Conservation (phyloP, 2,797 vertebrate species). For the Sciurus carolinensis region DNA sequence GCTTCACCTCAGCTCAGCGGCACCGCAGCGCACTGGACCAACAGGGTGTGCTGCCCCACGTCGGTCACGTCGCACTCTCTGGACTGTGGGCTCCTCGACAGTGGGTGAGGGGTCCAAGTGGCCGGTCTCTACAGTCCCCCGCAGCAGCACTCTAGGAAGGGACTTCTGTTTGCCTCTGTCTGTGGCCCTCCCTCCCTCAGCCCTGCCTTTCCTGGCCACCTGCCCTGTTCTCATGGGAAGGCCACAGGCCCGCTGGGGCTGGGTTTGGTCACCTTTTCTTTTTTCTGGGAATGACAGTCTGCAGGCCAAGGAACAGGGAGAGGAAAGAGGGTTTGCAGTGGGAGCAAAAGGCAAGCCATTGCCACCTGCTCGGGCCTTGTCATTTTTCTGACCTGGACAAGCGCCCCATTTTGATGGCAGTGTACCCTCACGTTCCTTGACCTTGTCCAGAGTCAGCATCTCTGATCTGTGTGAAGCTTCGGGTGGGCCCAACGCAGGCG, state of each 20-base stretch:
- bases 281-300: rapidly evolving
- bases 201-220: not conserved
- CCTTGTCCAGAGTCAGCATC: not conserved
- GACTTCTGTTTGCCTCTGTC: no score
- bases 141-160: not conserved
- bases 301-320: not conserved
- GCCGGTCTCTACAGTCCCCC: not conserved
- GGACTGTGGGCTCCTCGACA: not conserved
- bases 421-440: not conserved
- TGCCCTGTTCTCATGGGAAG: not conserved
- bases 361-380: not conserved
- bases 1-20: not conserved
- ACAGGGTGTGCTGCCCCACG: not conserved
- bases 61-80: no score
- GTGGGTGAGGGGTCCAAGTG: rapidly evolving
- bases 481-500: not conserved
- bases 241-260: not conserved
- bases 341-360: not conserved
- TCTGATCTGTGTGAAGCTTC: not conserved
- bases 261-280: not conserved
- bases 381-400: not conserved
- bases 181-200: not conserved
- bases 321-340: not conserved
- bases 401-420: not conserved
- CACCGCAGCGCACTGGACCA: not conserved